Conservation (phyloP, 1,140 invertebrate species). For the Berghia stephanieae region DNA sequence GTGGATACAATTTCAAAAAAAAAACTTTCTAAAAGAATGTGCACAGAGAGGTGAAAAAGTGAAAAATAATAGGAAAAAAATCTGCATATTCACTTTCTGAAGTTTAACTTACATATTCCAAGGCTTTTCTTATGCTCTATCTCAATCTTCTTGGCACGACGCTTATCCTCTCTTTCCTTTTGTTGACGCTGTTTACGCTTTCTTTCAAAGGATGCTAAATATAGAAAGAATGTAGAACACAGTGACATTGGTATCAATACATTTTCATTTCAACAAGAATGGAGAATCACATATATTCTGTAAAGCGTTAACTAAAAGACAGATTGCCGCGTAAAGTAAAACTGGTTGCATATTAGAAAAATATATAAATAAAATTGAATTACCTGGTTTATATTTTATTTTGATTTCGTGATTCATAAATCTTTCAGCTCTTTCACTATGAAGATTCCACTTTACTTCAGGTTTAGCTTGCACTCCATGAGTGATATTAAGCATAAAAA, state of each 20-base stretch:
- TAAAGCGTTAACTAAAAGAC: not conserved
- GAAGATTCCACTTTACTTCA: too few relatives aligned
- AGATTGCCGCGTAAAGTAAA: not conserved
- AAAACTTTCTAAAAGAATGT: too few relatives aligned
- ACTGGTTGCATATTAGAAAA: not conserved
- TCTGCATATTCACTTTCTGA: too few relatives aligned
- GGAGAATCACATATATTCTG: not conserved
- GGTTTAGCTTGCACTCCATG: too few relatives aligned
- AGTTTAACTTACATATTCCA: conserved; percentile 70
- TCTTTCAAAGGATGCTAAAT: conserved; percentile 73
- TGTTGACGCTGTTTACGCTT: conserved; percentile 73
- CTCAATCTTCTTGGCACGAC: conserved; percentile 76
- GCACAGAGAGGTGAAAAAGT: too few relatives aligned
- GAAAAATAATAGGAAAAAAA: too few relatives aligned
- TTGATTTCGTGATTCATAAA: too few relatives aligned
- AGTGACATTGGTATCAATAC: not conserved
- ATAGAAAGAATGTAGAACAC: not conserved
- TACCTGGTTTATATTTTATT: too few relatives aligned
- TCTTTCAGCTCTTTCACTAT: too few relatives aligned
- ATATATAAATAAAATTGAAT: not conserved
- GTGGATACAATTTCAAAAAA: too few relatives aligned
- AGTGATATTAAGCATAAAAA: too few relatives aligned
- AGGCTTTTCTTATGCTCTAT: conserved; percentile 77
- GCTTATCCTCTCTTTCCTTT: conserved; percentile 76
- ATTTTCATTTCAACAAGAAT: not conserved